These are phyloP conservation scores for Pogonophryne albipinna DNA, from an alignment of 2,797 vertebrate genomes.

Conservation along the genomic window DNA sequence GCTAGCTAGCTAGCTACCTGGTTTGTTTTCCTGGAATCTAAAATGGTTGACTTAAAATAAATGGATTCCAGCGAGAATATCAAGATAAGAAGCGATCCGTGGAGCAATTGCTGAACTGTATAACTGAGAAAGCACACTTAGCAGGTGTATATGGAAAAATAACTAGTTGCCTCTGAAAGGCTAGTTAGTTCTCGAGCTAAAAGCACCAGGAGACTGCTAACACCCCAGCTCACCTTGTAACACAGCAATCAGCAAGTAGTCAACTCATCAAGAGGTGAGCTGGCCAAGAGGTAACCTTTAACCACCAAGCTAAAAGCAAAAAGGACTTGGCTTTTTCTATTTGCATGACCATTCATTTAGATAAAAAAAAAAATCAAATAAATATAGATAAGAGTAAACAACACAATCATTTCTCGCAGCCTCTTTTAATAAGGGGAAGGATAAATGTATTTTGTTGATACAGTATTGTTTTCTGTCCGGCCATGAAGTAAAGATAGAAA, in stretches of 20 bases:
- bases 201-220: slow-evolving; percentile 35
- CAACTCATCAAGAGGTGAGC: slow-evolving; percentile 33
- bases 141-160: slow-evolving; percentile 18
- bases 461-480: slow-evolving; percentile 68
- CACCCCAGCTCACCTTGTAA: slow-evolving; percentile 41
- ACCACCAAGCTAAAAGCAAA: slow-evolving; percentile 46
- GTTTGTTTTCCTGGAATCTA: slow-evolving; percentile 24
- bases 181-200: slow-evolving; percentile 14
- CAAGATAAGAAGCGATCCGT: not conserved
- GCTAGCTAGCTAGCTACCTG: slow-evolving; percentile 14
- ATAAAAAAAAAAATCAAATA: slow-evolving; percentile 63
- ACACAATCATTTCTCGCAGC: slow-evolving; percentile 68
- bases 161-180: slow-evolving; percentile 19
- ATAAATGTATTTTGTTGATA: slow-evolving; percentile 67
- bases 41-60: slow-evolving; percentile 30
- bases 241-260: slow-evolving; percentile 32
- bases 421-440: slow-evolving; percentile 65
- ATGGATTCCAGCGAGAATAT: slow-evolving; percentile 26
- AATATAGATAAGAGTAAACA: slow-evolving; percentile 70
- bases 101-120: slow-evolving; percentile 16
- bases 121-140: slow-evolving; percentile 39
- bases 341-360: slow-evolving; percentile 82
- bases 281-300: slow-evolving; percentile 33
- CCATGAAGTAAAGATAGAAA: slow-evolving; percentile 60
- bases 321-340: slow-evolving; percentile 74